These are phyloP conservation scores for Odontomachus brunneus DNA, from an alignment of 1,140 invertebrate species.

Conservation along the genomic window DNA sequence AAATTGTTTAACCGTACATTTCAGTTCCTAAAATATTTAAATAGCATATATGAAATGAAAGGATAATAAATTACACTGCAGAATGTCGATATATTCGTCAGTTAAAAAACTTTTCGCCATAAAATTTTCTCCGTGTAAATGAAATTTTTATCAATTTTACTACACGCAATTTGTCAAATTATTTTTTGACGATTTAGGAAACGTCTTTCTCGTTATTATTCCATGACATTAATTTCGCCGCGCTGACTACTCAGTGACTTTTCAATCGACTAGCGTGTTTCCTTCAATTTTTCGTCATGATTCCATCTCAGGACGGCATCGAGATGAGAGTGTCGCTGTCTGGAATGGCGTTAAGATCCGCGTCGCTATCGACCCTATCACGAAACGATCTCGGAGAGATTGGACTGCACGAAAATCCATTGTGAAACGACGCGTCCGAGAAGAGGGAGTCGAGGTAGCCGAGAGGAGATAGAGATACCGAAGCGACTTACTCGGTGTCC, in stretches of 20 bases:
- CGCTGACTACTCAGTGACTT: no score
- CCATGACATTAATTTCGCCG: background rate
- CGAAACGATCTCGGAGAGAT: conserved; percentile 56
- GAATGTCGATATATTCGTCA: no score
- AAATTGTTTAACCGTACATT: no score
- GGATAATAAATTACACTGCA: no score
- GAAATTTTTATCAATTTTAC: background rate
- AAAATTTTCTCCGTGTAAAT: no score
- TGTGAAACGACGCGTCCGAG: conserved; percentile 47
- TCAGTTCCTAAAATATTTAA: no score
- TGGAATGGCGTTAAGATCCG: conserved; percentile 51
- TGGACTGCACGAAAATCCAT: conserved; percentile 58
- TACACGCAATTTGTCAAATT: background rate
- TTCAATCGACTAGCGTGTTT: conserved; percentile 19
- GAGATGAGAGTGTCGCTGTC: conserved; percentile 34
- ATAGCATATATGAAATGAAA: no score
- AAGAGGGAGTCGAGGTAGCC: conserved; percentile 25
- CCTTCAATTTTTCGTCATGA: background rate
- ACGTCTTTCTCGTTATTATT: background rate
- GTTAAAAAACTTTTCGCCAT: no score
- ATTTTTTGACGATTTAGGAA: background rate
- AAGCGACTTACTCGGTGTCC: conserved; percentile 59
- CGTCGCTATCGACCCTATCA: conserved; percentile 44
- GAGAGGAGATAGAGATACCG: conserved; percentile 62
- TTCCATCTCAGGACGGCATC: conserved; percentile 39